Conservation (phyloP, 2,888 invertebrate species). For the Oscheius myriophilus region DNA sequence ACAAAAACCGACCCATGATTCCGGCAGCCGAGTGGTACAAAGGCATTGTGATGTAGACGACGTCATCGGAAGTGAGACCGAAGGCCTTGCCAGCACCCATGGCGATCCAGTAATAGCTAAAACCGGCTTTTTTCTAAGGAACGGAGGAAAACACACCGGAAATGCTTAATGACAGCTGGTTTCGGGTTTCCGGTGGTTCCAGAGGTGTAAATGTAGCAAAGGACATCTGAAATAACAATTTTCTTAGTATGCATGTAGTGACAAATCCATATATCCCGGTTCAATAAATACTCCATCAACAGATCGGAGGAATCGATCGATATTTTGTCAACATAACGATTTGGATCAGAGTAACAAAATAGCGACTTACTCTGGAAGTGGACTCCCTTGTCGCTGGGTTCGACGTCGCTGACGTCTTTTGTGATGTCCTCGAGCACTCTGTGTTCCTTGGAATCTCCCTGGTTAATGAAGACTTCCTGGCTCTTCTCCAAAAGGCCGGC, state of each 20-base stretch:
- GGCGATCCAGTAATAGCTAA: constrained; percentile 59
- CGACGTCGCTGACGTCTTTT: constrained; percentile 32
- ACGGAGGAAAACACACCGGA: constrained; percentile 74
- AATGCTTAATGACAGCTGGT: constrained; percentile 93
- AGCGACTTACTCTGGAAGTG: constrained; percentile 57
- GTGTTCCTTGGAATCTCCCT: constrained; percentile 20
- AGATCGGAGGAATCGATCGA: no score
- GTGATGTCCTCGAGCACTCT: constrained; percentile 36
- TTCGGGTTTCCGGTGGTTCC: constrained; percentile 98
- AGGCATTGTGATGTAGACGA: constrained; percentile 90
- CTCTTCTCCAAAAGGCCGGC: constrained; percentile 47
- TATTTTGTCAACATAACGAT: no score
- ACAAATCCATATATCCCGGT: no score
- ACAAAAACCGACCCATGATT: constrained; percentile 74
- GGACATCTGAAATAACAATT: constrained; percentile 65
- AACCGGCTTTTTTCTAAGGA: background rate
- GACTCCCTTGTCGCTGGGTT: constrained; percentile 42
- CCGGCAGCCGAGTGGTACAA: constrained; percentile 96
- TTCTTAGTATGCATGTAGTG: no score
- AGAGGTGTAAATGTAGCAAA: constrained; percentile 96
- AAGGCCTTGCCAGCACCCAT: constrained; percentile 55
- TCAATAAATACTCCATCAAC: no score
- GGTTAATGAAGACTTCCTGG: constrained; percentile 31
- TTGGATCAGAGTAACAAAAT: no score
- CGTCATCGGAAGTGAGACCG: constrained; percentile 76